phyloP scores from a whole-genome alignment of 2,888 invertebrate genomes.

The Tenthredo livida region DNA sequence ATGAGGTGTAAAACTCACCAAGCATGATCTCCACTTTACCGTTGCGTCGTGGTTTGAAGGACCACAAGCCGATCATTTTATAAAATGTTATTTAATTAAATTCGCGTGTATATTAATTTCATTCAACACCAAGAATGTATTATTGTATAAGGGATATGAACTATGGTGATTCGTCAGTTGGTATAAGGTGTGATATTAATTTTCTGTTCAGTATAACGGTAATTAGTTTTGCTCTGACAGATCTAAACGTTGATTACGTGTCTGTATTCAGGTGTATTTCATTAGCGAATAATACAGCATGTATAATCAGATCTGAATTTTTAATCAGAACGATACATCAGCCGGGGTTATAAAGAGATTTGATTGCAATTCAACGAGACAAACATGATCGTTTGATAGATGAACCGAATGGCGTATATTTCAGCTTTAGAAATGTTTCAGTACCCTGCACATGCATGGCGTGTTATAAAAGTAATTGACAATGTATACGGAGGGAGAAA shows the following conservation, averaged over 20 bases:
- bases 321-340: not conserved
- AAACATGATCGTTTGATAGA: not conserved
- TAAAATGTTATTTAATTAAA: not conserved
- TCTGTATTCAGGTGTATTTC: conserved; percentile 10
- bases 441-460: not conserved
- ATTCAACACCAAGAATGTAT: not conserved
- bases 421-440: not conserved
- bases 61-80: conserved; percentile 82
- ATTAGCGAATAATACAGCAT: not conserved
- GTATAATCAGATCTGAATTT: conserved; percentile 2
- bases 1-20: conserved; percentile 80
- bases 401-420: not conserved
- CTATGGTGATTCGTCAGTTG: not conserved
- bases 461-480: not conserved
- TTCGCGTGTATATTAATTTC: not conserved
- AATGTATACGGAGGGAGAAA: not conserved
- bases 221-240: conserved; percentile 30
- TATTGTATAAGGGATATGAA: not conserved
- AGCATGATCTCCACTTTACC: conserved; percentile 86
- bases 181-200: not conserved
- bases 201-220: not conserved
- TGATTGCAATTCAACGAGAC: not conserved
- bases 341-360: not conserved
- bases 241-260: conserved; percentile 30
- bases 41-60: conserved; percentile 83